These are phyloP conservation scores for Panorpa germanica DNA, from an alignment of 2,888 invertebrate genomes.

Conservation along the genomic window DNA sequence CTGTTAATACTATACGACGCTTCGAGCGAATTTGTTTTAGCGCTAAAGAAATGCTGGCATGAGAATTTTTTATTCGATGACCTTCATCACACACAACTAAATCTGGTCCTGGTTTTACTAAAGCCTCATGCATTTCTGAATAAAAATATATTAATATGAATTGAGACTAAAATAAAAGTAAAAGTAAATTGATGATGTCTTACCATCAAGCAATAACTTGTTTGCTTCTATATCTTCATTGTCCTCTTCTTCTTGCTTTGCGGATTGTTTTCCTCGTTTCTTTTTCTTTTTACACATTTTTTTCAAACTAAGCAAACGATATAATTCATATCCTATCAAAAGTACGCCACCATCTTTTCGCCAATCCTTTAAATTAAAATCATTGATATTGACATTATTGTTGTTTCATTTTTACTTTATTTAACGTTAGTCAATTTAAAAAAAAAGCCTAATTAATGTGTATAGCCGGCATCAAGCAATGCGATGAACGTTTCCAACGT, in stretches of 20 bases:
- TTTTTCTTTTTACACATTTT: slow-evolving; percentile 40
- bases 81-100: slow-evolving; percentile 92
- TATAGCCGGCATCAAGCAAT: no score
- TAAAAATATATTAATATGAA: slow-evolving; percentile 14
- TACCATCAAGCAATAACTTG: slow-evolving; percentile 58
- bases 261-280: slow-evolving; percentile 15
- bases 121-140: slow-evolving; percentile 60
- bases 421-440: no score
- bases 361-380: slow-evolving; percentile 69
- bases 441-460: no score
- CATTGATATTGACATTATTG: no score
- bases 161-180: slow-evolving; percentile 8
- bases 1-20: slow-evolving; percentile 87
- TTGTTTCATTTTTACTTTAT: no score
- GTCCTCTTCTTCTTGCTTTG: slow-evolving; percentile 25
- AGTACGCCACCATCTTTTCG: slow-evolving; percentile 75
- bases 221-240: slow-evolving; percentile 33
- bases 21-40: slow-evolving; percentile 89
- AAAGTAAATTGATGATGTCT: slow-evolving; percentile 10
- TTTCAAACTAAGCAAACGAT: slow-evolving; percentile 71
- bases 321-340: slow-evolving; percentile 93
- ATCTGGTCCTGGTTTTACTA: slow-evolving; percentile 85
- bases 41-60: slow-evolving; percentile 89
- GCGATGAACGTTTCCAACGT: no score
- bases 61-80: slow-evolving; percentile 94